Base-by-base conservation (phyloP, 2,113 vertebrate species). In the Erythrocercus mccallii region DNA sequence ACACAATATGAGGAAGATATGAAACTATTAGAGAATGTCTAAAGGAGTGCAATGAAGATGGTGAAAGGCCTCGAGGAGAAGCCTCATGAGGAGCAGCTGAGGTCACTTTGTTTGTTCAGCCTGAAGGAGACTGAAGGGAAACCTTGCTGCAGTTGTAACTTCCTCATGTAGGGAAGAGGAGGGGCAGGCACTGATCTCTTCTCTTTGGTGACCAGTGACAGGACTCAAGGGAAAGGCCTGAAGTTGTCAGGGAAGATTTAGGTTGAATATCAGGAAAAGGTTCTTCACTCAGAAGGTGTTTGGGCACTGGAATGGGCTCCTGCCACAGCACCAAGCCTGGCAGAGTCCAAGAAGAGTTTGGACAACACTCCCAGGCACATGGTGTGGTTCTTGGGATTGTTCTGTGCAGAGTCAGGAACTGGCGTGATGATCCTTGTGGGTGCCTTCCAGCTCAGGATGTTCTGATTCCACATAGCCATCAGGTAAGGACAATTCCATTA, bases 51-150 rank as follows among this genome's bases (percentile, higher is more conserved):
- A 20, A 13, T 1, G 1, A 33, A 9, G 10, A 42, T 44, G 18
- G 15, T 37, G 51, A 58, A 44, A 8, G 18, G 6, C 9, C 33
- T 74, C 15, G 60, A 45, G 28, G 38, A 2, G 28, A 60, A 81
- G 23, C 13, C 0, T 0, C 9, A 3, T 3, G 10, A 37, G 10
- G 37, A 58, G 10, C 0, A 1, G 15, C 23, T 66, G 38, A 66
- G 23, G 10, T 2, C 19, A 30, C 19, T 58, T 24, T 6, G 9
- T 13, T 6, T 66, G 18, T 45, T 38, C 33, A 38, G 13, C 7
- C 38, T 68, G n/a, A 19, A 30, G 37, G 19, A 68, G 60, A 10
- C 13, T 60, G 45, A 53, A 30, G 13, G 9, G 13, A 58, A 5
- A n/a, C 4, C 8, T 81, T 30, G 22, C 0, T 60, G 69, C 16